These are phyloP conservation scores for Drosophila ironensis DNA, from an alignment of 1,140 invertebrate species.

Conservation along the genomic window DNA sequence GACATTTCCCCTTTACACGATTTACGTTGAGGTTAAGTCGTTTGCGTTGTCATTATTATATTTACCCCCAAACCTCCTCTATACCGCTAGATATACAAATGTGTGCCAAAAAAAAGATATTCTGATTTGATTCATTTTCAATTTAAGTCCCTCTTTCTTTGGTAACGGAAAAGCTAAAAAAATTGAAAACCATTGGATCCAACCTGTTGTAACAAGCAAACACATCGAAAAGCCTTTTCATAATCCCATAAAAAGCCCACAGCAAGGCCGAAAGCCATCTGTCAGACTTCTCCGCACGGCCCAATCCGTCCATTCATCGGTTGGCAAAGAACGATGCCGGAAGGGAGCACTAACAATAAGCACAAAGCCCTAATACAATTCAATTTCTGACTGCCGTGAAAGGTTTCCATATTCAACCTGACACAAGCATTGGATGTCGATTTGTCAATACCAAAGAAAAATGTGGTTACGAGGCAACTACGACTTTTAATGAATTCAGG, in stretches of 20 bases:
- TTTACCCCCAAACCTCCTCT: too few species aligned
- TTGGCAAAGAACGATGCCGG: background rate
- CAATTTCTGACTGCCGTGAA: slow-evolving; percentile 22
- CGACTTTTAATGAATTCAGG: too few species aligned
- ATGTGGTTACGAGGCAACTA: too few species aligned
- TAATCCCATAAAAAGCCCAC: slow-evolving; percentile 7
- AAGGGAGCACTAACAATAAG: slow-evolving; percentile 7
- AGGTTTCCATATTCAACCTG: slow-evolving; percentile 28
- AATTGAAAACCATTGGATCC: background rate
- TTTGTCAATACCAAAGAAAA: slow-evolving; percentile 1
- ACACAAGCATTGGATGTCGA: slow-evolving; percentile 20
- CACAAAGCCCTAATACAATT: slow-evolving; percentile 21
- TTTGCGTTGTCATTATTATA: too few species aligned
- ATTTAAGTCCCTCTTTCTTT: too few species aligned
- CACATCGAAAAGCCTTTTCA: slow-evolving; percentile 3
- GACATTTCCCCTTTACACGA: background rate
- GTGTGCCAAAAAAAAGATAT: too few species aligned
- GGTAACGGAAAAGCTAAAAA: background rate
- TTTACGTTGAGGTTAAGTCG: background rate
- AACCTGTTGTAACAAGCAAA: slow-evolving; percentile 3
- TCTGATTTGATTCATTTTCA: too few species aligned
- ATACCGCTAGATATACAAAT: too few species aligned
- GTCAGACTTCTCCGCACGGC: slow-evolving; percentile 2
- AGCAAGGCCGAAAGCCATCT: slow-evolving; percentile 14
- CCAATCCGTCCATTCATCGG: slow-evolving; percentile 13